These are phyloP conservation scores for Tolypeutes matacus DNA, from an alignment of 2,797 vertebrate genomes.

Conservation along the genomic window DNA sequence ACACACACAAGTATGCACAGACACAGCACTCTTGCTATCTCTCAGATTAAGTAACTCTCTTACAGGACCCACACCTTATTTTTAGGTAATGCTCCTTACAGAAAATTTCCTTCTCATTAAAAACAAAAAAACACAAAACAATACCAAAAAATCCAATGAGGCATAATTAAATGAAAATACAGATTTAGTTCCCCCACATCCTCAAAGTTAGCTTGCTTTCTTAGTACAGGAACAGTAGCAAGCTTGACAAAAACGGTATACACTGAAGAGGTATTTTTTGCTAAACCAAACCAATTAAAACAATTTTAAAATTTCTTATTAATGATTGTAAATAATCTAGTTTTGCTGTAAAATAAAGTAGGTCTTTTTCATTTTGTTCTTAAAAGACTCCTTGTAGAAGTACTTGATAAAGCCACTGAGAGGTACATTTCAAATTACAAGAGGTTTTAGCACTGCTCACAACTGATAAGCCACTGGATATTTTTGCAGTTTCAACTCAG, in stretches of 20 bases:
- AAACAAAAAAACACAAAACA: not conserved
- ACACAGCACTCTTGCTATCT: not conserved
- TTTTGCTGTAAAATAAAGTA: slow-evolving; percentile 3
- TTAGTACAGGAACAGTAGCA: slow-evolving; percentile 4
- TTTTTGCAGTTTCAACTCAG: not conserved
- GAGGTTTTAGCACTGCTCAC: too few species aligned
- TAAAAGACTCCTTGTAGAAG: not conserved
- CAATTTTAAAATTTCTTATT: not conserved
- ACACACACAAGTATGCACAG: not conserved
- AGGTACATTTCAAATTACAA: not conserved
- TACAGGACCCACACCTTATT: not conserved
- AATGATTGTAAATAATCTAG: not conserved
- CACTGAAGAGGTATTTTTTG: not conserved
- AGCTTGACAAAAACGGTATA: slow-evolving; percentile 30
- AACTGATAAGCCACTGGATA: not conserved
- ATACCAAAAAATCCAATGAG: not conserved
- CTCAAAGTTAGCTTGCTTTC: not conserved
- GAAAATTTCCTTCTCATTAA: too few species aligned
- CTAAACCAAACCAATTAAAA: slow-evolving; percentile 48
- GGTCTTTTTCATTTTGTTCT: not conserved
- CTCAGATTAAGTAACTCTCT: too few species aligned
- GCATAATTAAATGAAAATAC: slow-evolving; percentile 30
- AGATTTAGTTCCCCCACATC: not conserved
- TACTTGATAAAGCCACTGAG: not conserved
- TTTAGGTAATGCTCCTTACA: not conserved